Conservation (phyloP, 2,797 vertebrate species). For the Sparus aurata region DNA sequence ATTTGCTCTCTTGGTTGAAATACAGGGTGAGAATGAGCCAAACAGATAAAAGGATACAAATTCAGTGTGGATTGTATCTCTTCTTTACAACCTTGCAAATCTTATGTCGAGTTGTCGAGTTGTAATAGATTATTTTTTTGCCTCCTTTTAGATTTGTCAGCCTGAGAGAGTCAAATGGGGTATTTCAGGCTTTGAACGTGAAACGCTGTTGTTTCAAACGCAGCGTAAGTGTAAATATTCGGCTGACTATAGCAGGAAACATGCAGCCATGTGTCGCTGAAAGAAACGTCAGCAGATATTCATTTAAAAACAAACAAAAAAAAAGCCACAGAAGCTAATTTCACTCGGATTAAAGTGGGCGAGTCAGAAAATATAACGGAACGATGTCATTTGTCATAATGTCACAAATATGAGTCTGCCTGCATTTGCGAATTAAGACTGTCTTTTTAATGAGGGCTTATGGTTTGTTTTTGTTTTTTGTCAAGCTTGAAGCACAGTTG, state of each 20-base stretch:
- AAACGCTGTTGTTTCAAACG: conserved; percentile 6
- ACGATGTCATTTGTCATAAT: neutral
- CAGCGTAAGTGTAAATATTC: conserved; percentile 5
- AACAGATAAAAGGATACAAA: neutral
- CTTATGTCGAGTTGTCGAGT: neutral
- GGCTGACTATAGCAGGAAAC: neutral
- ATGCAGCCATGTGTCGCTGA: neutral
- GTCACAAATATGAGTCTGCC: neutral
- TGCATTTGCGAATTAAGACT: neutral
- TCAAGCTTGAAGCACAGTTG: neutral
- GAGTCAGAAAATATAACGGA: neutral
- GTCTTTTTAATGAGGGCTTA: neutral
- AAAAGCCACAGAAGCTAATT: neutral
- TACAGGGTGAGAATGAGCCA: neutral
- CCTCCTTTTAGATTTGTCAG: neutral
- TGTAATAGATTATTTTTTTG: neutral
- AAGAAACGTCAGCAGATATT: neutral
- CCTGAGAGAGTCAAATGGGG: neutral
- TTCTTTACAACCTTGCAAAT: neutral
- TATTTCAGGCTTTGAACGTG: neutral
- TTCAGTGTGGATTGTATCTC: neutral
- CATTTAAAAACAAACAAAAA: neutral
- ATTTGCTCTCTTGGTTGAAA: conserved; percentile 8
- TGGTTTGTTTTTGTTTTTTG: neutral
- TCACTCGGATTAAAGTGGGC: neutral